Percentiles rank a stretch among this genome's conserved stretches.
Conservation (phyloP, 2,113 vertebrate genomes). For the Haemorhous mexicanus region DNA sequence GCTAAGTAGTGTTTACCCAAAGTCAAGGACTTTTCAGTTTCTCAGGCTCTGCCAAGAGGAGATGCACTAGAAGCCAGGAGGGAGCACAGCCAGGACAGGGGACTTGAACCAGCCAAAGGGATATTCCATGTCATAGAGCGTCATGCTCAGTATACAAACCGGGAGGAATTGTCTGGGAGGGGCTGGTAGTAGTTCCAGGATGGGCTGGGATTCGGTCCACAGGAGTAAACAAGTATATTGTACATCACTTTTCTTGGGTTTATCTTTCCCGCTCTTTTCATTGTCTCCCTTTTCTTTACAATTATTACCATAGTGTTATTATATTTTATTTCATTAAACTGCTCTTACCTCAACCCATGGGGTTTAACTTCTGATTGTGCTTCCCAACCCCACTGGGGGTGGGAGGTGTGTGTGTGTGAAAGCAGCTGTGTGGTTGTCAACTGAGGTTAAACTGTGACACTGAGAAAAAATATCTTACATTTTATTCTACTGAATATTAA, state of each 20-base stretch:
- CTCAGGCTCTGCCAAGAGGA: neutral
- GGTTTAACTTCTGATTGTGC: neutral
- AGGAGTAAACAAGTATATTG: neutral
- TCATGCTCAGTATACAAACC: neutral
- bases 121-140: neutral
- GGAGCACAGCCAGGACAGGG: neutral
- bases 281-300: neutral
- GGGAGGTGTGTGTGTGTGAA: neutral
- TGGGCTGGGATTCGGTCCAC: fast-evolving
- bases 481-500: neutral
- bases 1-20: neutral
- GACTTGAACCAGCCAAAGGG: neutral
- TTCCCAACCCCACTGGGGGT: neutral
- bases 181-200: neutral
- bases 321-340: neutral
- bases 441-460: neutral
- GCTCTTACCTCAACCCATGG: neutral
- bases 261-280: neutral
- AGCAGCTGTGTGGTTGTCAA: neutral
- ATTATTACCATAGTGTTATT: neutral
- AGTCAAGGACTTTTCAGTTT: neutral
- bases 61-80: neutral
- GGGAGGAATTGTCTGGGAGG: neutral
- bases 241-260: neutral
- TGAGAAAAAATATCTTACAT: neutral